phyloP scores from a whole-genome alignment of 2,888 invertebrate genomes.

The Timandra comae region DNA sequence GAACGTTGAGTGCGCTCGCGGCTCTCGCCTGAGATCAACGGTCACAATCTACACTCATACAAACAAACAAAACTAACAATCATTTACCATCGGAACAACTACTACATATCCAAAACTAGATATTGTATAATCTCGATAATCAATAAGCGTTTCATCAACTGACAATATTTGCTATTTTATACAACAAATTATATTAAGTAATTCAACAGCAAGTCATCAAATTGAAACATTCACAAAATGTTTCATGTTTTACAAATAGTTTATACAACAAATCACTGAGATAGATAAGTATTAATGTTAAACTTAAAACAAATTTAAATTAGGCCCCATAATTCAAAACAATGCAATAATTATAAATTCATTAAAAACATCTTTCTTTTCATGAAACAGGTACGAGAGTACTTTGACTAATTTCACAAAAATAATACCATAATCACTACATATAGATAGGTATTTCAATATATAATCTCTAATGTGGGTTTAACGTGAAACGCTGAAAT shows the following conservation, averaged over 20 bases:
- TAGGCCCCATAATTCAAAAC: constrained; percentile 51
- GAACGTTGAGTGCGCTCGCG: neutral
- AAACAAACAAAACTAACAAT: neutral
- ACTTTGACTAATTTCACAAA: constrained; percentile 57
- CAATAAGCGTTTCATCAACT: neutral
- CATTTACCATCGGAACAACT: neutral
- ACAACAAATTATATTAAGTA: too few species aligned
- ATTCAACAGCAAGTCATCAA: too few species aligned
- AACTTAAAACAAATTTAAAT: constrained; percentile 7
- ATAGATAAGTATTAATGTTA: neutral
- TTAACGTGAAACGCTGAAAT: constrained; percentile 28
- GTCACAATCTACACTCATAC: neutral
- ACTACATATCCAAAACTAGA: constrained; percentile 1
- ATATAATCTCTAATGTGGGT: constrained; percentile 16
- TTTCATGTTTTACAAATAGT: constrained; percentile 7
- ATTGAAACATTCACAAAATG: too few species aligned
- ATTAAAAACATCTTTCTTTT: constrained; percentile 26
- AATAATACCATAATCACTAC: constrained; percentile 40
- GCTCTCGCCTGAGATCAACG: neutral
- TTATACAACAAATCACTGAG: constrained; percentile 7
- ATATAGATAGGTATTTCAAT: constrained; percentile 18
- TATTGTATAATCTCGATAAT: constrained; percentile 11
- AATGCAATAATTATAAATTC: constrained; percentile 29
- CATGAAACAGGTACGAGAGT: constrained; percentile 55
- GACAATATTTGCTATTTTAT: too few species aligned